Percentiles rank a stretch among this genome's conserved stretches.
These are phyloP conservation scores for Margarornis squamiger DNA, from an alignment of 2,797 vertebrate species.

Conservation along the genomic window DNA sequence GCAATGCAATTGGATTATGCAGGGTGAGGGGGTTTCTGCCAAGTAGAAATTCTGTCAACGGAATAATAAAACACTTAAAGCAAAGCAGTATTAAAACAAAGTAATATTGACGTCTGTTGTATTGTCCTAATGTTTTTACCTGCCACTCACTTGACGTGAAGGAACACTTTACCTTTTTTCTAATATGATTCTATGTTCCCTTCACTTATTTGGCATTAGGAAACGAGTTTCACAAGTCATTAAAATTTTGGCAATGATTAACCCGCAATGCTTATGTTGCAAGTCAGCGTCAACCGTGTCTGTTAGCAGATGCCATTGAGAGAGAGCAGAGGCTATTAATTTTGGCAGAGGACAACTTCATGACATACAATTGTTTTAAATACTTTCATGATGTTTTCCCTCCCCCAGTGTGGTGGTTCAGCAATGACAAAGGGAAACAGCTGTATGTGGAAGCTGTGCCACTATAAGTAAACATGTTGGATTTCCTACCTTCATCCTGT, in stretches of 20 bases:
- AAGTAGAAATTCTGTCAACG: background rate
- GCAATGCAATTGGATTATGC: background rate
- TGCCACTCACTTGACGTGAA: background rate
- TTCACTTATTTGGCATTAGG: background rate
- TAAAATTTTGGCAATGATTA: constrained; percentile 13
- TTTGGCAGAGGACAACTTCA: background rate
- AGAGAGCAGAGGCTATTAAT: background rate
- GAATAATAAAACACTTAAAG: background rate
- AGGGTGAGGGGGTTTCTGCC: background rate
- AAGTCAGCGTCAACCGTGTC: background rate
- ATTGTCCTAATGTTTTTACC: background rate
- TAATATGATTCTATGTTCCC: background rate
- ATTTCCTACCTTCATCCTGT: background rate
- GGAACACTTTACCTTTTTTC: background rate
- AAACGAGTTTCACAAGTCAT: constrained; percentile 4
- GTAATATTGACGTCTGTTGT: background rate
- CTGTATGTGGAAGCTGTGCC: background rate
- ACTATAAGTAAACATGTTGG: background rate
- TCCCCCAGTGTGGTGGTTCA: background rate
- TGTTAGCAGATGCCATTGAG: background rate
- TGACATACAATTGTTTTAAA: background rate
- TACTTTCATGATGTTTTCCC: background rate
- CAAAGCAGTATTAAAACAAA: background rate
- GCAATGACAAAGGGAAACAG: background rate
- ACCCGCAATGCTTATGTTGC: background rate